A percentile compares a stretch with the other conserved stretches of the same genome.
Conservation (phyloP, 2,888 invertebrate species). For the Noctua janthe region DNA sequence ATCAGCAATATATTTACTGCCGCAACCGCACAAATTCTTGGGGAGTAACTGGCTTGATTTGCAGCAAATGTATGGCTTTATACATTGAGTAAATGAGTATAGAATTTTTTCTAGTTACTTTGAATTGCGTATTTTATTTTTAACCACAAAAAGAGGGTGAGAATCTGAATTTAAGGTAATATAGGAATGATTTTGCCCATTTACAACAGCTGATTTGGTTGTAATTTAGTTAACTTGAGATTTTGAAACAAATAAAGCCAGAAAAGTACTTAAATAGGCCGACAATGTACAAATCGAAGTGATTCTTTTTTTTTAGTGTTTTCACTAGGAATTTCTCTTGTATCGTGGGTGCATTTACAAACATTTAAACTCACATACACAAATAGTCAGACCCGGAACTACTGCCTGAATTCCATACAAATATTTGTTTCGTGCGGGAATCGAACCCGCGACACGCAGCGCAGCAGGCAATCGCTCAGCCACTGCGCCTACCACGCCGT, state of each 20-base stretch:
- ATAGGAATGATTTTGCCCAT: background rate
- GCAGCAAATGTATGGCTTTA: background rate
- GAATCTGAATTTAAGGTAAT: background rate
- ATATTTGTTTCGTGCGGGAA: no score
- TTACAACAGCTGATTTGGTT: background rate
- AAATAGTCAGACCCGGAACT: no score
- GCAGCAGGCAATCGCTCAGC: no score
- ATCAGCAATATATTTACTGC: conserved; percentile 50
- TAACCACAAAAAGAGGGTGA: background rate
- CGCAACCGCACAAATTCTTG: background rate
- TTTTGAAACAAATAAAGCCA: background rate
- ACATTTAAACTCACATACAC: no score
- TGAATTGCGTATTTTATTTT: background rate
- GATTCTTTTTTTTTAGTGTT: background rate
- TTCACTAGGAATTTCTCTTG: no score
- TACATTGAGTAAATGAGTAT: background rate
- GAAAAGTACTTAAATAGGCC: background rate
- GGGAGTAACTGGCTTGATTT: background rate
- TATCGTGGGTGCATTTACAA: no score
- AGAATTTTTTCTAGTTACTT: background rate
- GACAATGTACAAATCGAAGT: background rate
- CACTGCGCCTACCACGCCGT: no score
- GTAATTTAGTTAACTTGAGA: background rate
- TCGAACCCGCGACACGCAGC: no score
- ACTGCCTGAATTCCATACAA: no score